These are phyloP conservation scores for Frankliniella fusca DNA, from an alignment of 2,888 invertebrate species.

Conservation along the genomic window DNA sequence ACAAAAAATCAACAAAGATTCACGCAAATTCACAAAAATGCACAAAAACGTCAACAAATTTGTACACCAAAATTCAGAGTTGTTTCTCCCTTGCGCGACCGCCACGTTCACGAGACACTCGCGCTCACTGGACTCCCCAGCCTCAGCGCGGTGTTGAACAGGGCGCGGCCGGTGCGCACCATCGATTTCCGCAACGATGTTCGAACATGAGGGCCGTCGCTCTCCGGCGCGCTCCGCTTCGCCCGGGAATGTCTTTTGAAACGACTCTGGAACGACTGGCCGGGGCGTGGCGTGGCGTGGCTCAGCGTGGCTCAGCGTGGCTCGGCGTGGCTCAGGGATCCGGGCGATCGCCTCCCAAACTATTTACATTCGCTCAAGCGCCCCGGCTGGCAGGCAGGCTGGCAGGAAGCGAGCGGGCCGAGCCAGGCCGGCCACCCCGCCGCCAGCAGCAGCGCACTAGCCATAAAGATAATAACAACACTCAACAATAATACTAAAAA, in stretches of 20 bases:
- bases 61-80: too few relatives aligned
- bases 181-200: too few relatives aligned
- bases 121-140: too few relatives aligned
- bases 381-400: not conserved
- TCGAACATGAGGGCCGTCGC: too few relatives aligned
- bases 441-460: not conserved
- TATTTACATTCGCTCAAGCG: constrained; percentile 9
- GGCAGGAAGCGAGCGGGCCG: not conserved
- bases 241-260: not conserved
- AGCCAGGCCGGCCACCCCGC: not conserved
- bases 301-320: not conserved
- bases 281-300: not conserved
- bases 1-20: too few relatives aligned
- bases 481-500: constrained; percentile 27
- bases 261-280: constrained; percentile 17
- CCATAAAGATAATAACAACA: constrained; percentile 22
- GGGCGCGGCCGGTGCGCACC: too few relatives aligned
- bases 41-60: too few relatives aligned
- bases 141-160: too few relatives aligned
- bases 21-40: too few relatives aligned
- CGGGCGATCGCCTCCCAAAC: not conserved
- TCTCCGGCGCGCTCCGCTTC: not conserved
- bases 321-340: too few relatives aligned
- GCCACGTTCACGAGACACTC: too few relatives aligned
- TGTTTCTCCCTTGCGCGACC: too few relatives aligned